phyloP scores from a whole-genome alignment of 2,888 invertebrate genomes.

The Amorpha juglandis region DNA sequence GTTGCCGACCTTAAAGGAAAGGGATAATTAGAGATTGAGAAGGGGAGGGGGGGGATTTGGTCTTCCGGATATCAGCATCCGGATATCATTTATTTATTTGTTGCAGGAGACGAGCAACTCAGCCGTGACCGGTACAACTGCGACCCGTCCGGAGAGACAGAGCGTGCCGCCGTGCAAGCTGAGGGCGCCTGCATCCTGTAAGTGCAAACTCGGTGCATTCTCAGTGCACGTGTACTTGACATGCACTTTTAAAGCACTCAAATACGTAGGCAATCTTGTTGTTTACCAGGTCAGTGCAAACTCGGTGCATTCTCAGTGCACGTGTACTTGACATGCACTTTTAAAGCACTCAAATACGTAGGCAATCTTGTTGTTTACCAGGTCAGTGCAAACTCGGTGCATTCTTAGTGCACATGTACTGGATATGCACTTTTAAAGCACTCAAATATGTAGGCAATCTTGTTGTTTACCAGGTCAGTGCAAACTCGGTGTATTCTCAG shows the following conservation, averaged over 20 bases:
- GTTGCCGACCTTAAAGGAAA: too few relatives aligned
- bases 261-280: background rate
- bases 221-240: background rate
- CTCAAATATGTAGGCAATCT: background rate
- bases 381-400: constrained; percentile 37
- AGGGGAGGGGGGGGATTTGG: too few relatives aligned
- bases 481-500: background rate
- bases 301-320: background rate
- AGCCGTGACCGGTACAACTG: constrained; percentile 53
- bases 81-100: too few relatives aligned
- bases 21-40: too few relatives aligned
- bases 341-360: background rate
- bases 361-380: background rate
- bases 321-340: background rate
- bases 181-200: constrained; percentile 62
- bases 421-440: background rate
- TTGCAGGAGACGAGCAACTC: constrained; percentile 65
- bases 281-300: constrained; percentile 40
- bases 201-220: constrained; percentile 21
- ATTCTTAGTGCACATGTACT: background rate
- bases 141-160: constrained; percentile 69
- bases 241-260: background rate
- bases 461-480: constrained; percentile 39
- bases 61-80: too few relatives aligned
- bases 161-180: constrained; percentile 78